Base-by-base conservation (phyloP, 2,888 invertebrate species). In the Chydorus sphaericus region DNA sequence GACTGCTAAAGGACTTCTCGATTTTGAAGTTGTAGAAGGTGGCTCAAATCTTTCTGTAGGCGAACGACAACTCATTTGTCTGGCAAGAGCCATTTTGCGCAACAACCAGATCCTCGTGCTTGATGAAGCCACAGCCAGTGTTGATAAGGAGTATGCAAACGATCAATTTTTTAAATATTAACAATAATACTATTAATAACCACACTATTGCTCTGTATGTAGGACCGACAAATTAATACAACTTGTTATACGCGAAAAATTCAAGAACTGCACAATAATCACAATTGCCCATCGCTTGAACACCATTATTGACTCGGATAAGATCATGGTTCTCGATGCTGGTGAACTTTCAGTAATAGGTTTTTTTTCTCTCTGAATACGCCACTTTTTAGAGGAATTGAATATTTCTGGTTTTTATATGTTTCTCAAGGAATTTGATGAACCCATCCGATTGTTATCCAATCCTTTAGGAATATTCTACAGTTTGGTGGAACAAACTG, bases 111-210 rank as follows among this genome's bases (percentile, higher is more conserved):
- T 93, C 61, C 74, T 93, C 0, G 83, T 92, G 61, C 75, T 93
- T 62, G 92, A 93, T 67, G 93, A 93, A 70, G 92, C 92, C 16
- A 92, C 92, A 0, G 90, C 92, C 2, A 92, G 91, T 67, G 89
- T 92, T 8, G 91, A 92, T 71, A 86, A 86, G 10, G 84, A 85
- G 77, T 82, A 65, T 55, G 62, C 44, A 1, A 16, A 16, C 1
- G 4, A 11, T 4, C 8, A n/a, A n/a, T n/a, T n/a, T n/a, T n/a
- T n/a, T n/a, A n/a, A n/a, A n/a, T n/a, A n/a, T n/a, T n/a, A n/a
- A n/a, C n/a, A n/a, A n/a, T n/a, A n/a, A n/a, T n/a, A n/a, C n/a
- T n/a, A n/a, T n/a, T n/a, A n/a, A n/a, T n/a, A n/a, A n/a, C n/a
- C n/a, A n/a, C n/a, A n/a, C n/a, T n/a, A n/a, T n/a, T n/a, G n/a